Evolutionary conservation across 2,797 vertebrate species (phyloP), one percentile per base, ranked within the genome.

Genomic region (Anas acuta): DNA sequence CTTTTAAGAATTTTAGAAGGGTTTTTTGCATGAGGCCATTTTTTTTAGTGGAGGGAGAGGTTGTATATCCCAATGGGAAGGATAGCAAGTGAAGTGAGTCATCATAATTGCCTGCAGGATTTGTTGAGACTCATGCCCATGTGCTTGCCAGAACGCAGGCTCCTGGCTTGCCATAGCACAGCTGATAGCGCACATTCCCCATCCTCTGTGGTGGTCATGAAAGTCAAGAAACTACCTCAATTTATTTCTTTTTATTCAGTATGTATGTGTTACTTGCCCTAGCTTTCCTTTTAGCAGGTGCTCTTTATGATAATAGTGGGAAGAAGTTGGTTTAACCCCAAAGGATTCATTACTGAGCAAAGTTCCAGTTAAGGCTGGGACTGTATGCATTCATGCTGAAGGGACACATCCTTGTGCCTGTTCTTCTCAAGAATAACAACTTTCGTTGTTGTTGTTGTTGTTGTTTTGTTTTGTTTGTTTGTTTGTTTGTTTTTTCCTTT

Each of bases 71-170:
- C 13, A 51, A 4, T 25, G 33, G 35, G 35, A 28, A 78, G 23
- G 41, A 54, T 85, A 81, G 19, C 49, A 33, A 21, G 12, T 73
- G 35, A 69, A 70, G 39, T 54, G 74, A 70, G 18, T 6, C 3
- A 2, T 69, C 4, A 2, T 8, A 20, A 10, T 6, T 26, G 32
- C 17, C 70, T 74, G 47, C 7, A 39, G 57, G 33, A 26, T 49
- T 75, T 83, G 5, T 51, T 65, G 64, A 62, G 28, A 3, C 33
- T 91, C 0, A 0, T 78, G 37, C 14, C 13, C n/a, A 15, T 0
- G 0, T 57, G 28, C 19, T 57, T 90, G 57, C 23, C 35, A 39
- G 18, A n/a, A 19, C 5, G 4, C 15, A 6, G 28, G 39, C 62
- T 64, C 26, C 74, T 57, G 69, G 25, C 25, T 80, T 86, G 39